Percentiles rank a stretch among this genome's conserved stretches.
Evolutionary conservation across 2,888 invertebrate species (phyloP).

Genomic region (Lasioglossum calceatum): DNA sequence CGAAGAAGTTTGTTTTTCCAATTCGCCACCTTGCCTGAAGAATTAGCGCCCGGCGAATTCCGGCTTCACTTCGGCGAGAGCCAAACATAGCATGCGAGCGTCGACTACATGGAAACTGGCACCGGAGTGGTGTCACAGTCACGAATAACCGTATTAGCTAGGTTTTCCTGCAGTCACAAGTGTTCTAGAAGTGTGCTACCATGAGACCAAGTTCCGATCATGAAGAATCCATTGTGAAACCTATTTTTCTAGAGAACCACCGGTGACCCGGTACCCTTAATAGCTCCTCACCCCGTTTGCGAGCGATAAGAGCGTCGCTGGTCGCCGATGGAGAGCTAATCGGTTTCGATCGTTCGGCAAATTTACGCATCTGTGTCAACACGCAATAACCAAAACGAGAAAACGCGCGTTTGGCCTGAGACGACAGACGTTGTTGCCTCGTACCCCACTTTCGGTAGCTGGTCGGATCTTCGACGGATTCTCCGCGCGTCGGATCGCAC

Average conservation of each 20-base stretch:
- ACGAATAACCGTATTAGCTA: neutral
- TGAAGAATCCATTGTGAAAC: neutral
- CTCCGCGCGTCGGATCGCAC: constrained; percentile 38
- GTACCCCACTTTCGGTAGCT: constrained; percentile 62
- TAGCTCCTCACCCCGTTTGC: neutral
- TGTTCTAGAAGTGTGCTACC: neutral
- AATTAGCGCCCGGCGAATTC: neutral
- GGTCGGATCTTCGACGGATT: constrained; percentile 23
- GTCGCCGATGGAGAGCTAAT: neutral
- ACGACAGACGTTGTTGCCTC: constrained; percentile 3
- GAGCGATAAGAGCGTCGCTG: neutral
- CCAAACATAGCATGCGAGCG: neutral
- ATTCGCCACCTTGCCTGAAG: neutral
- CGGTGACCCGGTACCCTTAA: constrained; percentile 7
- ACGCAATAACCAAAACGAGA: neutral
- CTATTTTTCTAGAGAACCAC: neutral
- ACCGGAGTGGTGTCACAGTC: neutral
- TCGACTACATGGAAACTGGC: neutral
- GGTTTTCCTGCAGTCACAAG: neutral
- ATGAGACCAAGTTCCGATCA: neutral
- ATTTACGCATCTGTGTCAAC: constrained; percentile 12
- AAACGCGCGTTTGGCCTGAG: neutral
- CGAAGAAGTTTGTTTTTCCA: neutral
- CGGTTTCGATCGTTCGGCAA: constrained; percentile 3
- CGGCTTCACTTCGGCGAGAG: neutral